phyloP scores from a whole-genome alignment of 2,113 vertebrate species.

The Machaerirhynchus nigripectus region DNA sequence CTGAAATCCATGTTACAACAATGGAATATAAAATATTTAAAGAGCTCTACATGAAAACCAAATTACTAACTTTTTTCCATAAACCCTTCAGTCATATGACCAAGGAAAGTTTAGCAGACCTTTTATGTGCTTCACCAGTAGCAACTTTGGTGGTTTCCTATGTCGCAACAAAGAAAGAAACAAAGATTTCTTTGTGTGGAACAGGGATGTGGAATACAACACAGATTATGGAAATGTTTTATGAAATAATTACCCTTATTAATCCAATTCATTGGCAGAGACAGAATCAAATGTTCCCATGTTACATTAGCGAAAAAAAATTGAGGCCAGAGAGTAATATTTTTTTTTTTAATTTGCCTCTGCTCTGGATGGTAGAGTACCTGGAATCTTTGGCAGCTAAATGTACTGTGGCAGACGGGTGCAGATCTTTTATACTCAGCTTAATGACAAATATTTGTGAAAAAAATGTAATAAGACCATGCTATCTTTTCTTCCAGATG shows the following conservation, averaged over 20 bases:
- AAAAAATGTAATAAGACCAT: not conserved
- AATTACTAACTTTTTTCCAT: not conserved
- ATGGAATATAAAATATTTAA: not conserved
- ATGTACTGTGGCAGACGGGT: not conserved
- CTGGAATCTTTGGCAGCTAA: not conserved
- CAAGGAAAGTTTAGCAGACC: not conserved
- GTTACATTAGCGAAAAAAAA: not conserved
- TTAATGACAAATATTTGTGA: not conserved
- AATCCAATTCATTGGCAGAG: not conserved
- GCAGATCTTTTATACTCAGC: not conserved
- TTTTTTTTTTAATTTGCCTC: not conserved
- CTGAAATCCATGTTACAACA: not conserved
- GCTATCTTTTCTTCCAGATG: not conserved
- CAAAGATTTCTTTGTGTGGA: not conserved
- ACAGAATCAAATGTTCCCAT: not conserved
- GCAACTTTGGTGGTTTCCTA: not conserved
- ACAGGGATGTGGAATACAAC: not conserved
- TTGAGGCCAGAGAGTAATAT: not conserved
- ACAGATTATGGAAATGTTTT: not conserved
- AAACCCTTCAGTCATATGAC: not conserved
- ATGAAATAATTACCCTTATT: not conserved
- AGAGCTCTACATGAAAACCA: not conserved
- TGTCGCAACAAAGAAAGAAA: not conserved
- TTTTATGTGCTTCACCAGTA: not conserved
- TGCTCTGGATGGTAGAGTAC: not conserved